Percentiles rank a stretch among this genome's conserved stretches.
These are phyloP conservation scores for Melanotaenia boesemani DNA, from an alignment of 2,797 vertebrate species.

Conservation along the genomic window DNA sequence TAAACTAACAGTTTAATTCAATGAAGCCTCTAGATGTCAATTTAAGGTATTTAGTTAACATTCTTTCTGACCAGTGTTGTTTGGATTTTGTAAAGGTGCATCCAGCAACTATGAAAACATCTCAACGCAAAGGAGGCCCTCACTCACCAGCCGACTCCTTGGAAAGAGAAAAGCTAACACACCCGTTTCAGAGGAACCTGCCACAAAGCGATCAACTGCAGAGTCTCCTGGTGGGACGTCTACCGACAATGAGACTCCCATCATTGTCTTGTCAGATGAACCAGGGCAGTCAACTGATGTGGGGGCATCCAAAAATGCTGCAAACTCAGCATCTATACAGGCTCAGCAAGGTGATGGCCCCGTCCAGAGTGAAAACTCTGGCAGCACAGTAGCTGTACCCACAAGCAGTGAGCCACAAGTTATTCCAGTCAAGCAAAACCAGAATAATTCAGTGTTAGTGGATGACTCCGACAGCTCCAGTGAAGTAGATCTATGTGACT, in stretches of 20 bases:
- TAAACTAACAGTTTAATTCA: not conserved
- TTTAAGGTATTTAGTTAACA: not conserved
- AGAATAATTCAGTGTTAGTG: not conserved
- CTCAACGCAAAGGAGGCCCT: constrained; percentile 40
- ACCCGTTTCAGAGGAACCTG: constrained; percentile 44
- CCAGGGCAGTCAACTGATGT: not conserved
- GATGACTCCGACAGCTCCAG: constrained; percentile 58
- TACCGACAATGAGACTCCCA: constrained; percentile 28
- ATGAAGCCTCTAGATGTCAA: constrained; percentile 5
- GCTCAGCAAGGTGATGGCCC: constrained; percentile 17
- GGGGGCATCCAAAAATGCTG: constrained; percentile 3
- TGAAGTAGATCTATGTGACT: constrained; percentile 72
- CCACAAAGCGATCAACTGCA: constrained; percentile 46
- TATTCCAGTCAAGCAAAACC: constrained; percentile 22
- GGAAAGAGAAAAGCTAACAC: constrained; percentile 79
- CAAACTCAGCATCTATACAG: constrained; percentile 18
- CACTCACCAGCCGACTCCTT: constrained; percentile 60
- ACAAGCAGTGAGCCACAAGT: constrained; percentile 4
- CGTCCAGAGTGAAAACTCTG: constrained; percentile 29
- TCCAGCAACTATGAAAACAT: constrained; percentile 34
- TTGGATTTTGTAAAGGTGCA: constrained; percentile 43
- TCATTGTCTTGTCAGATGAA: constrained; percentile 33
- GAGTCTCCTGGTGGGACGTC: not conserved
- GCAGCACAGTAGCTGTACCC: constrained; percentile 4
- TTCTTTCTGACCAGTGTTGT: not conserved